Evolutionary conservation across 2,888 invertebrate genomes (phyloP).

Genomic region (Cataglyphis albicans): DNA sequence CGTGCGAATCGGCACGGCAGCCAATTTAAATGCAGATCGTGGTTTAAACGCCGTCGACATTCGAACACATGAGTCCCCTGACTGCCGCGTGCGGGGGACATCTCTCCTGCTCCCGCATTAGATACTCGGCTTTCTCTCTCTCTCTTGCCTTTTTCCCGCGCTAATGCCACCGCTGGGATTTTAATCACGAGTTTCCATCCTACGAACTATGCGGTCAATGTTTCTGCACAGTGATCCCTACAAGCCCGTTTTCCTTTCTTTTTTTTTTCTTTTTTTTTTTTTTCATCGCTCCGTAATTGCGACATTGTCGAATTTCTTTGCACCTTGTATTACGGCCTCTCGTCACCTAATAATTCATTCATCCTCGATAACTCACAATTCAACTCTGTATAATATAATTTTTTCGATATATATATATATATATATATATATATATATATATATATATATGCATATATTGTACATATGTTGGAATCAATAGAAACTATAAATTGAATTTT

Average conservation of each 20-base stretch:
- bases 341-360: conserved; percentile 44
- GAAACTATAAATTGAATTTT: neutral
- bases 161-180: conserved; percentile 78
- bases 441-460: too few species aligned
- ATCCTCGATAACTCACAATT: conserved; percentile 20
- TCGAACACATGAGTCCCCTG: conserved; percentile 74
- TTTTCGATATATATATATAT: neutral
- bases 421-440: neutral
- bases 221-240: conserved; percentile 56
- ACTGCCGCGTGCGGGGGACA: conserved; percentile 43
- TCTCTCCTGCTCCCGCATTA: neutral
- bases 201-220: conserved; percentile 56
- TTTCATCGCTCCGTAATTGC: conserved; percentile 65
- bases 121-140: conserved; percentile 9
- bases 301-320: conserved; percentile 64
- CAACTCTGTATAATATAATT: conserved; percentile 11
- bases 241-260: conserved; percentile 30
- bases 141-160: conserved; percentile 47
- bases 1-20: conserved; percentile 69
- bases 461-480: neutral
- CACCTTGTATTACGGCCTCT: conserved; percentile 51
- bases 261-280: conserved; percentile 26
- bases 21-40: conserved; percentile 83
- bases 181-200: conserved; percentile 77
- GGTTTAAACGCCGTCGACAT: conserved; percentile 74